A percentile compares a stretch with the other conserved stretches of the same genome.
Evolutionary conservation across 37 sponge, comb jelly and placozoan genomes (phyloP).

Genomic region (Spongilla lacustris): DNA sequence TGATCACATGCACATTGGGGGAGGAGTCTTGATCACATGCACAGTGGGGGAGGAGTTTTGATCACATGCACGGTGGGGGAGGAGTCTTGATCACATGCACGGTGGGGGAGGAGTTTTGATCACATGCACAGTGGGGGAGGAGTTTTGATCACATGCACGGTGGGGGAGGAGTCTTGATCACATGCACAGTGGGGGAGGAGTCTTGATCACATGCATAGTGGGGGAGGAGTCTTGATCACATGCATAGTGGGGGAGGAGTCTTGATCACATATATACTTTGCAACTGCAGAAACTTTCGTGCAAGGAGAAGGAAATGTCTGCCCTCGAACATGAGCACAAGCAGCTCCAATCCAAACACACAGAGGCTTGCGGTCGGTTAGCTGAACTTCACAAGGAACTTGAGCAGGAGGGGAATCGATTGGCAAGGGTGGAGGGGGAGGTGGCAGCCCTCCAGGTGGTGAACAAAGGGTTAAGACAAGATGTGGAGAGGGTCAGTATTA

Average conservation of each 20-base stretch:
- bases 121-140: no score
- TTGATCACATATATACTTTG: background rate
- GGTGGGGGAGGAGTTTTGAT: no score
- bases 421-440: constrained; percentile 28
- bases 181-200: no score
- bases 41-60: no score
- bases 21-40: no score
- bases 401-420: constrained; percentile 31
- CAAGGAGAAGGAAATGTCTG: background rate
- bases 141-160: no score
- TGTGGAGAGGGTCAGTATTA: constrained; percentile 22
- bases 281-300: background rate
- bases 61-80: no score
- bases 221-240: background rate
- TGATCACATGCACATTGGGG: no score
- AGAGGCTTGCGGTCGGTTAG: constrained; percentile 3
- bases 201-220: no score
- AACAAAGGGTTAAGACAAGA: constrained; percentile 27
- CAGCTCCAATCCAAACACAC: constrained; percentile 5
- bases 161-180: no score
- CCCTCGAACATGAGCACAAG: background rate
- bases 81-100: no score
- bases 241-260: background rate
- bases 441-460: constrained; percentile 9
- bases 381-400: background rate